These are phyloP conservation scores for Steatocranus sp. DNA, from an alignment of 2,797 vertebrate species.

Conservation along the genomic window DNA sequence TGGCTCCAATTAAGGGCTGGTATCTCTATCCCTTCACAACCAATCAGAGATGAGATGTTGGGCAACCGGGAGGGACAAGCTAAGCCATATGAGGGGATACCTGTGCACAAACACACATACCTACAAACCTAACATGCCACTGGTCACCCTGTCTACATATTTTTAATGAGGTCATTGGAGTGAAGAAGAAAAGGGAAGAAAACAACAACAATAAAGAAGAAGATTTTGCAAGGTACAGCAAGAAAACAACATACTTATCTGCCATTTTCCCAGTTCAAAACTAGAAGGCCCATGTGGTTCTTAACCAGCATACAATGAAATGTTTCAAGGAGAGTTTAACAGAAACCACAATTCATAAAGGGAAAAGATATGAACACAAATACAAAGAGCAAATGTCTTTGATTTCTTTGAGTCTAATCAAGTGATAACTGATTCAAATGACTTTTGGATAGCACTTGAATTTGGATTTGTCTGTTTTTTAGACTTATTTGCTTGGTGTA, in stretches of 20 bases:
- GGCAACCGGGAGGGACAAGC: constrained; percentile 2
- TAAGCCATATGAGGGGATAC: background rate
- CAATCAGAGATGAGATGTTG: constrained; percentile 37
- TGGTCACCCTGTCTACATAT: background rate
- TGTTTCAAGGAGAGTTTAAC: constrained; percentile 14
- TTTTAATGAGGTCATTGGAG: background rate
- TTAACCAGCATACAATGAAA: constrained; percentile 10
- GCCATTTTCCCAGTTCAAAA: constrained; percentile 7
- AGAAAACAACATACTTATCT: constrained; percentile 10
- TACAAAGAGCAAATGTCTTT: background rate
- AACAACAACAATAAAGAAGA: background rate
- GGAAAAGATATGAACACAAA: background rate
- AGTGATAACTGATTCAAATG: background rate
- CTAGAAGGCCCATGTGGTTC: constrained; percentile 2
- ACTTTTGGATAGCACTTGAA: background rate
- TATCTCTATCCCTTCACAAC: constrained; percentile 45
- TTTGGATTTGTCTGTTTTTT: background rate
- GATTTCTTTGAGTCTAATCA: background rate
- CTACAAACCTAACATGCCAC: background rate
- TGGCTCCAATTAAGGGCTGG: constrained; percentile 45
- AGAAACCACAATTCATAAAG: constrained; percentile 10
- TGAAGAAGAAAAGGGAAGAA: background rate
- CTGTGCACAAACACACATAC: background rate
- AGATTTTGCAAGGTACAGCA: constrained; percentile 10
- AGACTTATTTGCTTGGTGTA: background rate